Evolutionary conservation across 2,797 vertebrate genomes (phyloP), one percentile per base, ranked within the genome.

Genomic region (Lycodopsis pacificus): DNA sequence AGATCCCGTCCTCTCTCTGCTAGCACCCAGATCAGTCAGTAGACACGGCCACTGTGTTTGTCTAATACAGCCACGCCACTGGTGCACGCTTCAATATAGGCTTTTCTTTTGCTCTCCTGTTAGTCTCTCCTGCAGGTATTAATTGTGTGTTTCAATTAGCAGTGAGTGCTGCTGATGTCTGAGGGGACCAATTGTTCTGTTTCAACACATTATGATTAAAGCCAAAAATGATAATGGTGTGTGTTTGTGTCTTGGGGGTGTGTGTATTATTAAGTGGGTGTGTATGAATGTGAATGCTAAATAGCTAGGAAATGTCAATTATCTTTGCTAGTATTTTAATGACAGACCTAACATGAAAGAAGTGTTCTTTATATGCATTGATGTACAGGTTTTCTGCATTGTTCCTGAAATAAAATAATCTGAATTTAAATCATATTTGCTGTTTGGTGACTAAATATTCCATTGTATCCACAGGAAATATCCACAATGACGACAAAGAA

Each of bases 401-500:
- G 22, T 63, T 71, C 11, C 20, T 67, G 51, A 38, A 30, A 59
- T 15, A 27, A 4, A 15, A 44, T 22, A 4, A 65, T 65, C 51
- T 19, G 1, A 22, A 65, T 3, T 17, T 30, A 59, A n/a, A 20
- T 2, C 32, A 40, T 25, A 46, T 25, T 8, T 61, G 17, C 17
- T 11, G 6, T 65, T 51, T 65, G 25, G 11, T 51, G 19, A 68
- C 22, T 19, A 38, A 67, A 36, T 8, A 22, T 30, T 19, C 15
- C 14, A 19, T 30, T 81, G 12, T 86, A 34, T 82, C 86, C 79
- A 80, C 90, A 95, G 96, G 86, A 83, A 93, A 90, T 69, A 80
- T 19, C 11, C 14, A 92, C 72, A 89, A 93, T 27, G 94, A 96
- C 27, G 95, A 96, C 73, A 94, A 93, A 90, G 88, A 96, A 79